These are phyloP conservation scores for Archivesica marissinica DNA, from an alignment of 1,140 invertebrate genomes.

Conservation along the genomic window DNA sequence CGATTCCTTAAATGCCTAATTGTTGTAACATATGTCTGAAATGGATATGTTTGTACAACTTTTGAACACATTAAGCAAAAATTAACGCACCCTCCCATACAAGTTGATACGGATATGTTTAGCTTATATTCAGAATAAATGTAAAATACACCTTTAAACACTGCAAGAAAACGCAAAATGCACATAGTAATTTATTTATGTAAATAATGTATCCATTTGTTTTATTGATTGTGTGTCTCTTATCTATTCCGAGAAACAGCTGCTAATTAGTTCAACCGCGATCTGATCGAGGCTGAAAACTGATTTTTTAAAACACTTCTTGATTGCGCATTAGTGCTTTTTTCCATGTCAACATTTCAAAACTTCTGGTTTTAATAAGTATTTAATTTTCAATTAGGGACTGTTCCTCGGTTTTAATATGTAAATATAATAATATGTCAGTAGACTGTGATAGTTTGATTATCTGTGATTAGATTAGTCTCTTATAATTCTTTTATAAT, in stretches of 20 bases:
- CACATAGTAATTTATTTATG: not conserved
- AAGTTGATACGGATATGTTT: slow-evolving; percentile 38
- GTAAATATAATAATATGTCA: too few relatives aligned
- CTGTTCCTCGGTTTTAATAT: too few relatives aligned
- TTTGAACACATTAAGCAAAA: slow-evolving; percentile 47
- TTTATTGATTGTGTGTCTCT: not conserved
- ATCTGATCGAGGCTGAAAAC: too few relatives aligned
- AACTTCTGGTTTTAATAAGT: too few relatives aligned
- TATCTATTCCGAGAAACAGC: not conserved
- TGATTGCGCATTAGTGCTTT: too few relatives aligned
- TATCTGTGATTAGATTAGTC: too few relatives aligned
- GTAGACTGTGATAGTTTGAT: too few relatives aligned
- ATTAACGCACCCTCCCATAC: slow-evolving; percentile 21
- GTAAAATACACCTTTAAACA: slow-evolving; percentile 20
- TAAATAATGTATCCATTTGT: not conserved
- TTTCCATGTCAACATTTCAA: too few relatives aligned
- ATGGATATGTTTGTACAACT: slow-evolving; percentile 51
- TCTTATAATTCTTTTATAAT: too few relatives aligned
- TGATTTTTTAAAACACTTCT: too few relatives aligned
- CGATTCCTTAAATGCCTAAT: slow-evolving; percentile 44
- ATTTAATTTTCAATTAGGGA: too few relatives aligned
- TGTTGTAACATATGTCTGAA: slow-evolving; percentile 56
- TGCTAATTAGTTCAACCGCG: too few relatives aligned
- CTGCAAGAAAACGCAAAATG: not conserved
- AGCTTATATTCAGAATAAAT: slow-evolving; percentile 23